phyloP scores from a whole-genome alignment of 2,113 vertebrate genomes.

The Cromileptes altivelis region DNA sequence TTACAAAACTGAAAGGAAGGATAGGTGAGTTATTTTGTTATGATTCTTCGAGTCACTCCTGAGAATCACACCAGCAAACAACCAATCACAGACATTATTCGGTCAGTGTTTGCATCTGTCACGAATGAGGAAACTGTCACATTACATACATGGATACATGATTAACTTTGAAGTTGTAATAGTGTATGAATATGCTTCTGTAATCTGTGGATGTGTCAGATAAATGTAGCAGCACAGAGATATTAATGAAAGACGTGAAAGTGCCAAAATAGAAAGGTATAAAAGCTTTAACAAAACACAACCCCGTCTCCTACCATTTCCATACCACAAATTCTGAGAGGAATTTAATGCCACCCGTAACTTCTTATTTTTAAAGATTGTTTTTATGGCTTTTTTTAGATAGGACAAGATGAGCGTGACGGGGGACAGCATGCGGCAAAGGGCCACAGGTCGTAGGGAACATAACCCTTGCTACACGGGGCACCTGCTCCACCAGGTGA shows the following conservation, averaged over 20 bases:
- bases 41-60: constrained; percentile 8
- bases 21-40: constrained; percentile 29
- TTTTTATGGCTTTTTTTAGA: no score
- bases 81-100: constrained; percentile 12
- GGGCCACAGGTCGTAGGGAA: no score
- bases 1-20: constrained; percentile 23
- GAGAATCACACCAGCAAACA: constrained; percentile 12
- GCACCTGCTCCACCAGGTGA: no score
- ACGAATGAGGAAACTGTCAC: constrained; percentile 1
- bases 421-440: no score
- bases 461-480: no score
- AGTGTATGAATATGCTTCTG: not conserved
- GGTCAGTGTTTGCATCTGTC: constrained; percentile 8
- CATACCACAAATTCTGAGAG: no score
- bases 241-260: not conserved
- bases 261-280: not conserved
- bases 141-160: constrained; percentile 14
- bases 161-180: not conserved
- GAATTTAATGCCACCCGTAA: no score
- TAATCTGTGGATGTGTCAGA: not conserved
- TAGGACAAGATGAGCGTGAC: no score
- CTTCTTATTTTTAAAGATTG: no score
- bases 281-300: not conserved
- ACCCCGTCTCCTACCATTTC: not conserved
- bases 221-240: not conserved